Conservation (phyloP, 2,888 invertebrate species). For the Heliconius aoede region DNA sequence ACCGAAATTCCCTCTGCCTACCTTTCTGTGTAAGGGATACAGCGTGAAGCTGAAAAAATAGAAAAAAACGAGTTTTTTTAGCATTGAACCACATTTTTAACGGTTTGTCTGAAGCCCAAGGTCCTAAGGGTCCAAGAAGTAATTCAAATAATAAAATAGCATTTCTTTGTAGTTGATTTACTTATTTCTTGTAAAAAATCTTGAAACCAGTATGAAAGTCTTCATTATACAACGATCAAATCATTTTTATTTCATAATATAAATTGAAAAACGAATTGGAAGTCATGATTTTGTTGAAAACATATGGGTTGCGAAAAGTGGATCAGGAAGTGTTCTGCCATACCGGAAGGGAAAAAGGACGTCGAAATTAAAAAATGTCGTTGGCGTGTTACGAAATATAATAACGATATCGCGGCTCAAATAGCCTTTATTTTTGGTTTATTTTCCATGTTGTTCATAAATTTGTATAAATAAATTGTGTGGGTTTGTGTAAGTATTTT, state of each 20-base stretch:
- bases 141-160: not conserved
- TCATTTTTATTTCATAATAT: not conserved
- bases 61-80: too few relatives aligned
- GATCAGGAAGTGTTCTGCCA: slow-evolving; percentile 11
- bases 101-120: too few relatives aligned
- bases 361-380: not conserved
- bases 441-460: too few relatives aligned
- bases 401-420: not conserved
- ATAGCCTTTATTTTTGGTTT: not conserved
- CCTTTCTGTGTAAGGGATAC: too few relatives aligned
- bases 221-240: not conserved
- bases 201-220: not conserved
- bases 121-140: not conserved
- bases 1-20: too few relatives aligned
- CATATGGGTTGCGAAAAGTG: not conserved
- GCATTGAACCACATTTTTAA: too few relatives aligned
- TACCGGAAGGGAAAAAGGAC: slow-evolving; percentile 7
- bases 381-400: not conserved
- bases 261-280: not conserved
- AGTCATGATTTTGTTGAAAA: not conserved
- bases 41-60: too few relatives aligned
- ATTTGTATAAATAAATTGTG: too few relatives aligned
- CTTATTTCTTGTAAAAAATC: not conserved
- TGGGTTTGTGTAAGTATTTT: too few relatives aligned
- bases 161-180: not conserved